Evolutionary conservation across 2,888 invertebrate genomes (phyloP), one percentile per base, ranked within the genome.

Genomic region (Syrphus vitripennis): DNA sequence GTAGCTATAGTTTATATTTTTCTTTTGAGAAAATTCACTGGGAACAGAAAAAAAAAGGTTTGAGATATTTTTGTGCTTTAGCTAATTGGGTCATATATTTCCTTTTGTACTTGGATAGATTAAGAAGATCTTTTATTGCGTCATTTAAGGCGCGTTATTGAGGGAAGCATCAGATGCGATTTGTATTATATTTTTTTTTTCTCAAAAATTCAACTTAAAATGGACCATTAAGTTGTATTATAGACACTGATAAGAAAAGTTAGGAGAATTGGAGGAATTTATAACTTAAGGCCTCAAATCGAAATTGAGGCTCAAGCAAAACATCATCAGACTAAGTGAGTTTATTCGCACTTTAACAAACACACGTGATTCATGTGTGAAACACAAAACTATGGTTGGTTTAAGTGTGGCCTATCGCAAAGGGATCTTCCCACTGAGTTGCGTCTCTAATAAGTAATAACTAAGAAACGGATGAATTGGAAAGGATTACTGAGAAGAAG

Each of bases 11-110:
- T 63, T 63, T 63, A 40, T 26, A 63, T 9, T 16, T 55, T 19
- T 31, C 29, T 29, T 65, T 65, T n/a, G 19, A 45, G 45, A 65
- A 31, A 14, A 65, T 65, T 65, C 40, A 59, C 34, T 59, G 34
- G 59, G n/a, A n/a, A n/a, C n/a, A n/a, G n/a, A n/a, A n/a, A 59
- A 59, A 59, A 59, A 55, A 21, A 57, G 59, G 59, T 59, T n/a
- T 59, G 21, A 59, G 21, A 37, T 59, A 59, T 50, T 10, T 31
- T 45, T 65, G 42, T 65, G 45, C n/a, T n/a, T n/a, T 31, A 65
- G 65, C 45, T 65, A 65, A 65, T 65, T 65, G 42, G 65, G 45
- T 65, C 65, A 65, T 40, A 65, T 65, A 65, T 65, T 45, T 31
- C 45, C 65, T 29, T 65, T 65, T 65, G 45, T 45, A 45, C 65